phyloP scores from a whole-genome alignment of 2,888 invertebrate genomes.

The Agrotis clavis region DNA sequence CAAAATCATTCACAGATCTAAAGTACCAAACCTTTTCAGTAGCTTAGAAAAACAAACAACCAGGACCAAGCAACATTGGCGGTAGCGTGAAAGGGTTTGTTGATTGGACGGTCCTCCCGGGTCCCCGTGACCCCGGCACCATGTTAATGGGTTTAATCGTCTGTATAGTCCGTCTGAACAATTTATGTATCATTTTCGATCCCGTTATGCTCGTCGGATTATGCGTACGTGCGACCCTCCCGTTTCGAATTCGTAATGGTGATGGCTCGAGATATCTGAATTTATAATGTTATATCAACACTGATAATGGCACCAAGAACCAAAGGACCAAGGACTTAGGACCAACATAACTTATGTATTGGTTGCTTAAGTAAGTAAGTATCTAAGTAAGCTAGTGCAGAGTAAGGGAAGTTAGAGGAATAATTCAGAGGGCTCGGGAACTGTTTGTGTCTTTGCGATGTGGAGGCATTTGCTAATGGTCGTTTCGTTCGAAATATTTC shows the following conservation, averaged over 20 bases:
- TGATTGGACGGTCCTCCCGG: slow-evolving; percentile 83
- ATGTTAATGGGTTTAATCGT: slow-evolving; percentile 91
- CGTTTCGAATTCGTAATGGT: slow-evolving; percentile 80
- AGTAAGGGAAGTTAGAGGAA: slow-evolving; percentile 33
- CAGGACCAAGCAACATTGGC: slow-evolving; percentile 52
- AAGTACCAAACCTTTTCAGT: slow-evolving; percentile 57
- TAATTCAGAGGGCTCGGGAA: slow-evolving; percentile 47
- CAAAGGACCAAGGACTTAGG: slow-evolving; percentile 33
- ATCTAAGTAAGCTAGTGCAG: slow-evolving; percentile 38
- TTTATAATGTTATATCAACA: slow-evolving; percentile 77
- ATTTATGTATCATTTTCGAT: slow-evolving; percentile 91
- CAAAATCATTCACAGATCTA: slow-evolving; percentile 32
- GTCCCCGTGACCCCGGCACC: slow-evolving; percentile 84
- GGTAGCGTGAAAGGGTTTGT: slow-evolving; percentile 82
- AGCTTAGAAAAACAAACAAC: slow-evolving; percentile 63
- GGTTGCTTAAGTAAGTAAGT: slow-evolving; percentile 37
- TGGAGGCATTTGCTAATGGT: slow-evolving; percentile 51
- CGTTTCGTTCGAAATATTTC: slow-evolving; percentile 44
- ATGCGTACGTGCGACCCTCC: slow-evolving; percentile 80
- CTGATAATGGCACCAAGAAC: slow-evolving; percentile 66
- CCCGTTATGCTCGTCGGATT: slow-evolving; percentile 89
- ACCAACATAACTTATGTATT: slow-evolving; percentile 58
- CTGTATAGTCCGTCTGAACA: slow-evolving; percentile 86
- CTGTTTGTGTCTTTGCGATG: slow-evolving; percentile 46
- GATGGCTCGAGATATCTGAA: slow-evolving; percentile 83